Evolutionary conservation across 2,113 vertebrate species (phyloP), one percentile per base, ranked within the genome.

Genomic region (Morone chrysops): DNA sequence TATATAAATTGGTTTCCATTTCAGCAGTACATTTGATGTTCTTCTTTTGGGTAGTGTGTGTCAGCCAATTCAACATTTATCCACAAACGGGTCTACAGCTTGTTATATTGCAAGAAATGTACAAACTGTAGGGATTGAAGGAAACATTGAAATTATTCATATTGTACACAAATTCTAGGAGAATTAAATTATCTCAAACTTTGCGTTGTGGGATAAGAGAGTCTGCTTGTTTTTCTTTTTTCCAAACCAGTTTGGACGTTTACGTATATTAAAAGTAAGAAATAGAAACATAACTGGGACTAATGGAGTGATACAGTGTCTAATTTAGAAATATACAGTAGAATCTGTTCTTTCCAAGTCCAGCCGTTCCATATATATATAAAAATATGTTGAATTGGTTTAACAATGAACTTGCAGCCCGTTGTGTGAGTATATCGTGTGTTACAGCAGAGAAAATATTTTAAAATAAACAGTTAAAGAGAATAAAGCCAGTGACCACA

Each of bases 161-260:
- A 1, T 1, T 69, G 18, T 54, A 5, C 11, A 70, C 0, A 74
- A 53, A 40, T 45, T 2, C 13, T 40, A 17, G 14, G 14, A 40
- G 2, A 16, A 48, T 81, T 54, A 11, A 48, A 72, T 62, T 13
- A 25, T 60, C 16, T 53, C n/a, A 51, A 40, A 78, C 45, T 78
- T 78, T 82, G 62, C 54, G 25, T 1, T 48, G 9, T 16, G 14
- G 18, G 5, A 54, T 62, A 14, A 41, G 11, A 47, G 4, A 72
- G 1, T 25, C 8, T 11, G 1, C 4, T 31, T 47, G 0, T 45
- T 45, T 18, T 43, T 8, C 25, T 73, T 5, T 3, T 7, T 31
- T 31, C 31, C 31, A 2, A 54, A 54, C 22, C 8, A 68, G 36
- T 59, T 53, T 65, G 38, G 16, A 61, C 17, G 4, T 51, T 73